Evolutionary conservation across 1,140 invertebrate genomes (phyloP).

Genomic region (Rhyzopertha dominica): DNA sequence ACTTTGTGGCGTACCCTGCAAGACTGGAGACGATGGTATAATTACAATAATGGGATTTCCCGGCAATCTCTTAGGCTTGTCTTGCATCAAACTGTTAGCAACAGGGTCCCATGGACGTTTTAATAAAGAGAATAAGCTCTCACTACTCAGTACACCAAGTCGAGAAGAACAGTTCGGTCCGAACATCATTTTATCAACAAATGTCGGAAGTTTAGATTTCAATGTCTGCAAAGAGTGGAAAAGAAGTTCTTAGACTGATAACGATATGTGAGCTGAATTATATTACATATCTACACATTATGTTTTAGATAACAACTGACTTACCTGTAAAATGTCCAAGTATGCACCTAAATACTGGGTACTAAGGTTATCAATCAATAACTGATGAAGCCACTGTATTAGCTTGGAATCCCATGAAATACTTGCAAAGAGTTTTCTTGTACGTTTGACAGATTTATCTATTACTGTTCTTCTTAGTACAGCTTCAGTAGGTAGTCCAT

Average conservation of each 20-base stretch:
- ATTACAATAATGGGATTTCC: constrained; percentile 69
- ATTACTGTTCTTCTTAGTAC: constrained; percentile 62
- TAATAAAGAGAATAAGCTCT: constrained; percentile 57
- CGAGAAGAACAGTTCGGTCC: constrained; percentile 47
- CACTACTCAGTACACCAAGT: constrained; percentile 47
- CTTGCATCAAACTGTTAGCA: constrained; percentile 28
- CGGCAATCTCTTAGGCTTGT: constrained; percentile 58
- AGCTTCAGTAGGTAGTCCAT: constrained; percentile 56
- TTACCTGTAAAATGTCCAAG: constrained; percentile 67
- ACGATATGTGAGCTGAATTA: constrained; percentile 6
- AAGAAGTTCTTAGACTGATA: constrained; percentile 14
- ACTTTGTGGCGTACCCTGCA: constrained; percentile 44
- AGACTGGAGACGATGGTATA: constrained; percentile 56
- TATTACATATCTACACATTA: too few species aligned
- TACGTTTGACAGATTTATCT: constrained; percentile 64
- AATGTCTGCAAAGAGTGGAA: constrained; percentile 67
- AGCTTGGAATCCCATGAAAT: constrained; percentile 66
- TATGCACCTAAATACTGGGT: constrained; percentile 67
- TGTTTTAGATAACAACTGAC: constrained; percentile 5
- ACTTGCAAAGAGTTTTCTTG: constrained; percentile 62
- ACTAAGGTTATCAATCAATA: constrained; percentile 67
- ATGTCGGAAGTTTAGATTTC: constrained; percentile 66
- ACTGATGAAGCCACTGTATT: constrained; percentile 73
- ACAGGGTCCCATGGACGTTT: constrained; percentile 78
- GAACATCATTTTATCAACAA: constrained; percentile 71